Base-by-base conservation (phyloP, 2,797 vertebrate genomes). In the Pelochelys cantorii region DNA sequence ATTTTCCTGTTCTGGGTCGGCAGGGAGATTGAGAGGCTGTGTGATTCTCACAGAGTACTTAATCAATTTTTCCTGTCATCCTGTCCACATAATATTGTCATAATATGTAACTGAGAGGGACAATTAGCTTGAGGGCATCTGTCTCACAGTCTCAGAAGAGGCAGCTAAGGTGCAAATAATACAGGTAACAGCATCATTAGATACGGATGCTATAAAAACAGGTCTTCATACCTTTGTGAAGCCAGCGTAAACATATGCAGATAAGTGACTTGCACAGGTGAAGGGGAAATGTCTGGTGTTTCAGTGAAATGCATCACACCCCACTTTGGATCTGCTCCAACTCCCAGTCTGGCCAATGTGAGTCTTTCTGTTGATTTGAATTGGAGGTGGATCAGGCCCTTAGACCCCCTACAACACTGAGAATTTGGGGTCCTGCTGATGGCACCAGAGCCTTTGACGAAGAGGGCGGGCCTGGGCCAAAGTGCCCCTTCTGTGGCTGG, bases 251-350 rank as follows among this genome's bases (percentile, higher is more conserved):
- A 0, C 60, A 3, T 3, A 20, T 0, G 55, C 48, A 42, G 37
- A 18, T 25, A 79, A 2, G 17, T 18, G 1, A 6, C 56, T 5
- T 56, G 79, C 17, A 4, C 4, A 29, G 81, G 31, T 31, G 42
- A 68, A n/a, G 59, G 81, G 37, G 2, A 52, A n/a, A 52, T 34
- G 13, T 2, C 27, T 7, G 29, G 74, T 2, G 7, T 31, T 2
- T 42, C 87, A 71, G 34, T 74, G 22, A 2, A 53, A 55, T 59
- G 5, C 53, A 37, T 57, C 78, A 75, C 10, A 68, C 6, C 22
- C 34, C 0, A 68, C 31, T 20, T 68, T n/a, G 65, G 0, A 0
- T 14, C 4, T 48, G 4, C 2, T 1, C 0, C 0, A 2, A 3
- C 7, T 34, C 52, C 20, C 11, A 17, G 5, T 23, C 29, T 34